A percentile compares a stretch with the other conserved stretches of the same genome.
These are phyloP conservation scores for Bombyx mandarina DNA, from an alignment of 1,140 invertebrate species.

Conservation along the genomic window DNA sequence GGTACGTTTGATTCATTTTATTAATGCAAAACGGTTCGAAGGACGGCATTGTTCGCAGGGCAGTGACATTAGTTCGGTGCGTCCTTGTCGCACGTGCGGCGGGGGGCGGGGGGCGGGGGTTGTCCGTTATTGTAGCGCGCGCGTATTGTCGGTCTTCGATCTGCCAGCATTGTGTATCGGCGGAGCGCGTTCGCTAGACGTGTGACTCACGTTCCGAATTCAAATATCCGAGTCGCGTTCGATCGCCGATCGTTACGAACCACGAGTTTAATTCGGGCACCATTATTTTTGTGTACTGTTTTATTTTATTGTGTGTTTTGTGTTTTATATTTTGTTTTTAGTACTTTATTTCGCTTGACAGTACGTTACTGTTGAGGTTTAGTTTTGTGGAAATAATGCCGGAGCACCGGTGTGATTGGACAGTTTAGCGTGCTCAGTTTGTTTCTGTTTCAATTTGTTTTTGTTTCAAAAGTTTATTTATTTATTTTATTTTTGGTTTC, in stretches of 20 bases:
- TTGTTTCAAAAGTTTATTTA: slow-evolving; percentile 22
- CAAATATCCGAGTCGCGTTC: slow-evolving; percentile 24
- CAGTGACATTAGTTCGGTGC: slow-evolving; percentile 65
- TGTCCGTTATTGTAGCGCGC: slow-evolving; percentile 63
- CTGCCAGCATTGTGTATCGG: slow-evolving; percentile 62
- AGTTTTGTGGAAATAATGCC: slow-evolving; percentile 44
- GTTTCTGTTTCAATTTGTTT: slow-evolving; percentile 21
- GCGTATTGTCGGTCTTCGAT: slow-evolving; percentile 68
- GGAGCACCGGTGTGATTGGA: slow-evolving; percentile 58
- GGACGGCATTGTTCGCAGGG: slow-evolving; percentile 63
- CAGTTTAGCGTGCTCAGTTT: slow-evolving; percentile 43
- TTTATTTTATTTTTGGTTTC: slow-evolving; percentile 25
- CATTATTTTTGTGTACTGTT: slow-evolving; percentile 34
- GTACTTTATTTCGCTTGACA: slow-evolving; percentile 12
- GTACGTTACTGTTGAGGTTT: slow-evolving; percentile 13
- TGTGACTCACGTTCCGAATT: slow-evolving; percentile 27
- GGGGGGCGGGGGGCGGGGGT: slow-evolving; percentile 42
- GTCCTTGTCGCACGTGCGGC: slow-evolving; percentile 60
- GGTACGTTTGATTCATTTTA: slow-evolving; percentile 29
- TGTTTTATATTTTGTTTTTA: slow-evolving; percentile 38
- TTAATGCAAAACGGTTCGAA: slow-evolving; percentile 25
- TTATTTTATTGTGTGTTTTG: slow-evolving; percentile 34
- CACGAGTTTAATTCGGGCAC: slow-evolving; percentile 23
- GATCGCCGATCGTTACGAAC: slow-evolving; percentile 39
- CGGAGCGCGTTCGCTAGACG: slow-evolving; percentile 42